These are phyloP conservation scores for Lysandra bellargus DNA, from an alignment of 2,888 invertebrate species.

Conservation along the genomic window DNA sequence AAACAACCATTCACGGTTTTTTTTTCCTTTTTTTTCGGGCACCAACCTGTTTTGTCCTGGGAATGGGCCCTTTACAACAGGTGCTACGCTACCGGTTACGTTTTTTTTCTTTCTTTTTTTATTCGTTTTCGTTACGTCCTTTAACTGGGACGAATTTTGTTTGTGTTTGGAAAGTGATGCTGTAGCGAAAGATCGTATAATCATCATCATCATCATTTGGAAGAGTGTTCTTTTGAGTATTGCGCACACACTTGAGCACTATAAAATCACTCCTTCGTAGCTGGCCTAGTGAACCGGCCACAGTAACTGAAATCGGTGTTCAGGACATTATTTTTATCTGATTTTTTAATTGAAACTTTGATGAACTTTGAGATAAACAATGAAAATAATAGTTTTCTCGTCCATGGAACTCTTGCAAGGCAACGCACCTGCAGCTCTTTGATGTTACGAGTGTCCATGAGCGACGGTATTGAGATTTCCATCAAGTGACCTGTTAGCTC, in stretches of 20 bases:
- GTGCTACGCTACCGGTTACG: slow-evolving; percentile 51
- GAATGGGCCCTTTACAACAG: slow-evolving; percentile 67
- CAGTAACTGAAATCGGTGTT: neutral
- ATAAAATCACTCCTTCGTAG: too few species aligned
- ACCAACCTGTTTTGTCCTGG: slow-evolving; percentile 66
- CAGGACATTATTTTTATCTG: neutral
- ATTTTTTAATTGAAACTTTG: neutral
- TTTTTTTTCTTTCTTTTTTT: neutral
- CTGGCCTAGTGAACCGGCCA: neutral
- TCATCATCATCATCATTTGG: too few species aligned
- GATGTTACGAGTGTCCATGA: too few species aligned
- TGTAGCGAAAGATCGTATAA: neutral
- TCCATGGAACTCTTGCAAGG: too few species aligned
- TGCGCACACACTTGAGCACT: too few species aligned
- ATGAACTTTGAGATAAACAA: too few species aligned
- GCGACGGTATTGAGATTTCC: too few species aligned
- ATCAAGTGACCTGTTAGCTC: too few species aligned
- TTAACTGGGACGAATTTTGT: slow-evolving; percentile 9
- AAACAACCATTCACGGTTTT: neutral
- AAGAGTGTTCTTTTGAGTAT: too few species aligned
- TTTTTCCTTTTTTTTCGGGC: slow-evolving; percentile 30
- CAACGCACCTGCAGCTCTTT: too few species aligned
- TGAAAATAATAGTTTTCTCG: too few species aligned
- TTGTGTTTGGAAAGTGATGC: neutral
- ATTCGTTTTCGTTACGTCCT: slow-evolving; percentile 21